Base-by-base conservation (phyloP, 1,140 invertebrate genomes). In the Hyphantria cunea region DNA sequence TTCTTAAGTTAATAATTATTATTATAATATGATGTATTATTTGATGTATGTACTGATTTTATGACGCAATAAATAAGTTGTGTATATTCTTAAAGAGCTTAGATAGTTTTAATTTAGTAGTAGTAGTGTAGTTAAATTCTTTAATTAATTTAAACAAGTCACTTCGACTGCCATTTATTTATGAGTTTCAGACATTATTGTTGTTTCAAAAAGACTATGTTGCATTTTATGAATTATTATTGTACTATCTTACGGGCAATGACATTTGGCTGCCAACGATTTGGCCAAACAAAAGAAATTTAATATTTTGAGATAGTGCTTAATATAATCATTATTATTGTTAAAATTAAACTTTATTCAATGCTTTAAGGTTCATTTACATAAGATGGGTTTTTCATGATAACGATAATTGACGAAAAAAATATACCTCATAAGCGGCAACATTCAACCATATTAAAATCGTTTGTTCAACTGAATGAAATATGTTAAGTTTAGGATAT, bases 151-250 rank as follows among this genome's bases (percentile, higher is more conserved):
- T 31, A 25, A 9, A 49, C 37, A 11, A 50, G 56, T 60, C 48
- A 51, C 42, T 44, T 64, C 37, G 53, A 59, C 54, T 66, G 54
- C 55, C 59, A 62, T 62, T 62, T 62, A 62, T 59, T 50, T 51
- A 50, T 58, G 39, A 52, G 14, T 61, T 60, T 53, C 47, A 49
- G 45, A 12, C 51, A 54, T 58, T 66, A 44, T 49, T 48, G 39
- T 60, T 66, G 51, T 59, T 59, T 31, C 9, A 25, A 39, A 42
- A 60, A 60, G 56, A 32, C 47, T 60, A 58, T 58, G 0, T 58
- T 49, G 10, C 47, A 49, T 55, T 55, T 45, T 45, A 44, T 17
- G 33, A 44, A 8, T 13, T 2, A n/a, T n/a, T n/a, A n/a, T 33
- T 32, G 10, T 44, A 32, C 13, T 55, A 14, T 49, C 31, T 49